A percentile compares a stretch with the other conserved stretches of the same genome.
These are phyloP conservation scores for Gymnogyps californianus DNA, from an alignment of 2,113 vertebrate genomes.

Conservation along the genomic window DNA sequence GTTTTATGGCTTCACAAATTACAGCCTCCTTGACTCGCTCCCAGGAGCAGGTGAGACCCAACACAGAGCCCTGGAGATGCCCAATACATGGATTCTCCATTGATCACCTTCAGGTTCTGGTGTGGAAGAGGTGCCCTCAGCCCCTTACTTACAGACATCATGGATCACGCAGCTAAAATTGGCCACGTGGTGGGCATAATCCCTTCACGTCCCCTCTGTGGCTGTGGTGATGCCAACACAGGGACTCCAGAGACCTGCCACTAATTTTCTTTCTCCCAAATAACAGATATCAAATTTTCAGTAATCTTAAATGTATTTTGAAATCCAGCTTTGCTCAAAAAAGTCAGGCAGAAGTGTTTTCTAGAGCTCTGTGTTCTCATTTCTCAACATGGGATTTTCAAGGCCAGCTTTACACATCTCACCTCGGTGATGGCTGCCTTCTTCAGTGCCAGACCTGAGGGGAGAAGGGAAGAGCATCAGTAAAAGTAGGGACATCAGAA, in stretches of 20 bases:
- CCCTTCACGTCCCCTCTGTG: neutral
- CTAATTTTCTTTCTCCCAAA: neutral
- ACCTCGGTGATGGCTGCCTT: constrained; percentile 64
- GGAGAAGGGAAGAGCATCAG: constrained; percentile 16
- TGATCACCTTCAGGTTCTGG: neutral
- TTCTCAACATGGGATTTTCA: neutral
- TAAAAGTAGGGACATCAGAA: neutral
- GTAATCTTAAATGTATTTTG: neutral
- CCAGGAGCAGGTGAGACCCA: neutral
- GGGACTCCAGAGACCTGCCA: neutral
- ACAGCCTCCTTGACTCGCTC: neutral
- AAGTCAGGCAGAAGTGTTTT: neutral
- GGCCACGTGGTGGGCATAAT: neutral
- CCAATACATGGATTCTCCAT: accelerated
- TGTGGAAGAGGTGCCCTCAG: neutral
- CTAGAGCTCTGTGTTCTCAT: neutral
- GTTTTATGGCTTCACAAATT: neutral
- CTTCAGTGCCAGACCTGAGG: constrained; percentile 62
- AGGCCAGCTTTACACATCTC: constrained; percentile 22
- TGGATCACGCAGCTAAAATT: neutral
- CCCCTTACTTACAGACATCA: neutral
- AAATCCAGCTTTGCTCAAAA: neutral
- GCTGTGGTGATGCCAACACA: neutral
- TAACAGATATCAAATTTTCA: neutral
- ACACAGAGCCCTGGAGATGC: neutral